phyloP scores from a whole-genome alignment of 2,797 vertebrate species.

The Melopsittacus undulatus region DNA sequence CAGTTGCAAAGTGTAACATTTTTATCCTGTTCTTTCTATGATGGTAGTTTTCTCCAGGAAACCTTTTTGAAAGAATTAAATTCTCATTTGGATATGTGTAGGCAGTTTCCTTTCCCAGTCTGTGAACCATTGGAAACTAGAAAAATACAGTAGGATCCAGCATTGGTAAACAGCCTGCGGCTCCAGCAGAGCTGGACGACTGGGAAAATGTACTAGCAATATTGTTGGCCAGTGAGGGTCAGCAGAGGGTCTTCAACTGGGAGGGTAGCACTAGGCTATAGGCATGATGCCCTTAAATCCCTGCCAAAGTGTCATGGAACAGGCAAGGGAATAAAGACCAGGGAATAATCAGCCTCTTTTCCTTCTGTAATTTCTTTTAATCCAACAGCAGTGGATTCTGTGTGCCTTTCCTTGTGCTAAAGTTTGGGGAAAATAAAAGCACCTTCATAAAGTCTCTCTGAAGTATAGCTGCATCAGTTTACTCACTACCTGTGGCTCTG shows the following conservation, averaged over 20 bases:
- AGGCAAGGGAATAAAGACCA: not conserved
- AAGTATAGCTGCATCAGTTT: not conserved
- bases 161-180: not conserved
- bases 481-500: not conserved
- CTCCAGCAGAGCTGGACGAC: not conserved
- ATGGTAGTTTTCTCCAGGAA: not conserved
- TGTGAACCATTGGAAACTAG: not conserved
- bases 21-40: not conserved
- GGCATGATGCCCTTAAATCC: not conserved
- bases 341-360: not conserved
- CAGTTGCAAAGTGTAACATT: not conserved
- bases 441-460: not conserved
- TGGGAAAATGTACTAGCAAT: not conserved
- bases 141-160: not conserved
- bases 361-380: not conserved
- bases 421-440: rapidly evolving
- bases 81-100: not conserved
- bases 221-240: rapidly evolving
- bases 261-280: rapidly evolving
- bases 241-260: not conserved
- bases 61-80: not conserved
- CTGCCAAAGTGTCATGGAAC: not conserved
- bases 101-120: not conserved
- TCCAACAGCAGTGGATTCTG: not conserved
- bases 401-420: not conserved